A percentile compares a stretch with the other conserved stretches of the same genome.
These are phyloP conservation scores for Nomada ruficornis DNA, from an alignment of 2,888 invertebrate species.

Conservation along the genomic window DNA sequence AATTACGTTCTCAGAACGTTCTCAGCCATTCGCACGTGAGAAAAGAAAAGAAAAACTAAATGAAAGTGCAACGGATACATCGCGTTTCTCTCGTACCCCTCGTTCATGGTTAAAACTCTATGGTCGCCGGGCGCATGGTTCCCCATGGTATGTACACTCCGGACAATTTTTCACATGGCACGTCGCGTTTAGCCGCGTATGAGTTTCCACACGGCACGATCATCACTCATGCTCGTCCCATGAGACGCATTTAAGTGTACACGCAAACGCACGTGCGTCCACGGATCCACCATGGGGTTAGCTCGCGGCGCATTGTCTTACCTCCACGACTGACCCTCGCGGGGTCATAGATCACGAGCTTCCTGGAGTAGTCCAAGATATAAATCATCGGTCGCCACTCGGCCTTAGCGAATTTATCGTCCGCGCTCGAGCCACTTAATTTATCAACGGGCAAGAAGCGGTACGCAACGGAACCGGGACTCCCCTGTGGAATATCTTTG, in stretches of 20 bases:
- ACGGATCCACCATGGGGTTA: constrained; percentile 9
- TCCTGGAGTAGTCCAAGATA: constrained; percentile 72
- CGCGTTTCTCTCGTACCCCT: neutral
- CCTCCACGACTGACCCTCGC: constrained; percentile 68
- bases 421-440: constrained; percentile 76
- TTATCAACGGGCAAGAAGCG: constrained; percentile 74
- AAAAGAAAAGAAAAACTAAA: neutral
- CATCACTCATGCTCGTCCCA: constrained; percentile 56
- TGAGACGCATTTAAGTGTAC: constrained; percentile 63
- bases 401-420: constrained; percentile 78
- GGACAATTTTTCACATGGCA: constrained; percentile 59
- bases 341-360: constrained; percentile 76
- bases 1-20: too few species aligned
- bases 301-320: constrained; percentile 74
- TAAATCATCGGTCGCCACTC: constrained; percentile 78
- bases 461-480: constrained; percentile 57
- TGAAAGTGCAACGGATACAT: neutral
- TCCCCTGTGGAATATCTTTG: constrained; percentile 48
- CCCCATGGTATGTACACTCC: constrained; percentile 21
- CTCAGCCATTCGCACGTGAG: too few species aligned
- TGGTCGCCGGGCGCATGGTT: constrained; percentile 1
- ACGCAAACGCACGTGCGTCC: constrained; percentile 67
- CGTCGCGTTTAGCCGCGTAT: constrained; percentile 47
- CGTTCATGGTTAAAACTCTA: constrained; percentile 8
- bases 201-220: constrained; percentile 38